These are phyloP conservation scores for Acrobasis consociella DNA, from an alignment of 2,888 invertebrate species.

Conservation along the genomic window DNA sequence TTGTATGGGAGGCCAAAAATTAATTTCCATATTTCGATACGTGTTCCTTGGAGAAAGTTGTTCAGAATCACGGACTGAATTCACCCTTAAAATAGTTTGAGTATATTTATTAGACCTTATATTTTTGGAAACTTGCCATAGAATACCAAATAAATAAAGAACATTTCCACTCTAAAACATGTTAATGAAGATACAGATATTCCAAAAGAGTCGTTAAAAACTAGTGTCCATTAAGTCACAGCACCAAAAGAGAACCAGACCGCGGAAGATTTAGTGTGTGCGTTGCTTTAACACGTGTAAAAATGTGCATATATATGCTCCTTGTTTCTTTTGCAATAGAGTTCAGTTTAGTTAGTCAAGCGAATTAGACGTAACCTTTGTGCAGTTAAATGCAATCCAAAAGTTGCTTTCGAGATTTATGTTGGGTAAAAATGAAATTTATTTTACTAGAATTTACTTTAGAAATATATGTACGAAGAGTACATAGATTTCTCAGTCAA, in stretches of 20 bases:
- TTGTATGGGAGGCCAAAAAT: too few relatives aligned
- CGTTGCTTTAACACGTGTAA: conserved; percentile 26
- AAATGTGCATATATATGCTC: not conserved
- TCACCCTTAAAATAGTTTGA: too few relatives aligned
- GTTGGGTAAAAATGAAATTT: conserved; percentile 2
- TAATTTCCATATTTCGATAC: too few relatives aligned
- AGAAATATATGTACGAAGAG: not conserved
- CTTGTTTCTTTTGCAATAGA: not conserved
- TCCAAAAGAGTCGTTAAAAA: conserved; percentile 18
- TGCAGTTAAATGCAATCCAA: conserved; percentile 11
- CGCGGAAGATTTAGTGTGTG: conserved; percentile 43
- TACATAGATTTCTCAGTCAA: not conserved
- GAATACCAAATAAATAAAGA: not conserved
- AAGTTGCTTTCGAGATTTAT: conserved; percentile 12
- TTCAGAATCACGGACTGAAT: too few relatives aligned
- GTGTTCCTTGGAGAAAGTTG: too few relatives aligned
- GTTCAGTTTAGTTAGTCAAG: not conserved
- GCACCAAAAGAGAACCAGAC: conserved; percentile 37
- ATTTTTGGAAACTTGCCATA: not conserved
- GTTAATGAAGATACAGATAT: conserved; percentile 13
- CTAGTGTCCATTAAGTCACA: conserved; percentile 33
- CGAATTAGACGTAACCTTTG: conserved; percentile 8
- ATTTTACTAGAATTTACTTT: not conserved
- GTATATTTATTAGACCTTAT: too few relatives aligned
- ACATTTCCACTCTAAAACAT: conserved; percentile 1